Percentiles rank a stretch among this genome's conserved stretches.
Conservation (phyloP, 2,113 vertebrate species). For the Micromys minutus region DNA sequence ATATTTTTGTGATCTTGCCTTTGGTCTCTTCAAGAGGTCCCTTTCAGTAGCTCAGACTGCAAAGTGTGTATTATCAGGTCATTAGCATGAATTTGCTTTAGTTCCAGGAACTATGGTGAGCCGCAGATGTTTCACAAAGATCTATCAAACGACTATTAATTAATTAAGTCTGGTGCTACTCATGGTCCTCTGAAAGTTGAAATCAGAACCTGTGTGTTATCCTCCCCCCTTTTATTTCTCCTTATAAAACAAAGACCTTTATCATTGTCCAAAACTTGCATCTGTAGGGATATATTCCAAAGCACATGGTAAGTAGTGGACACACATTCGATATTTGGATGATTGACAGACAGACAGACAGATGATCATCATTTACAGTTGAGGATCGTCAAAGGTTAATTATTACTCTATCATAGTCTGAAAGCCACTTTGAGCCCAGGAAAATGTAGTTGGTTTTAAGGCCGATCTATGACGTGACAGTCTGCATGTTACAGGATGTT, state of each 20-base stretch:
- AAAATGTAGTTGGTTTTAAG: background rate
- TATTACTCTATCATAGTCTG: background rate
- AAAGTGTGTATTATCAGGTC: background rate
- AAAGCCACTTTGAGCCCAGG: background rate
- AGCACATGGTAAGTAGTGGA: background rate
- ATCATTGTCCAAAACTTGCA: slow-evolving; percentile 2
- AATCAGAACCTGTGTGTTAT: background rate
- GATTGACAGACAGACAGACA: background rate
- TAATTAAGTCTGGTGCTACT: background rate
- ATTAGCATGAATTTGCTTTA: slow-evolving; percentile 1
- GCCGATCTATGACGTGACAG: background rate
- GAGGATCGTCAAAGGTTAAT: background rate
- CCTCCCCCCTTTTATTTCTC: background rate
- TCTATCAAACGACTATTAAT: background rate
- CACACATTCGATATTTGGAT: background rate
- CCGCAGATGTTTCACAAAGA: background rate
- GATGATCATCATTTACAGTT: slow-evolving; percentile 16
- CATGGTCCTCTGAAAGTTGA: background rate
- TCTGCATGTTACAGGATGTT: background rate
- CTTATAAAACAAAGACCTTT: background rate
- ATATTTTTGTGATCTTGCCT: slow-evolving; percentile 16
- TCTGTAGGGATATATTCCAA: slow-evolving; percentile 24
- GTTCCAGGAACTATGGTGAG: background rate
- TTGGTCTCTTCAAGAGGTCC: background rate
- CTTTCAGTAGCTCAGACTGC: background rate